Percentiles rank a stretch among this genome's conserved stretches.
Evolutionary conservation across 2,888 invertebrate species (phyloP).

Genomic region (Crematogaster levior): DNA sequence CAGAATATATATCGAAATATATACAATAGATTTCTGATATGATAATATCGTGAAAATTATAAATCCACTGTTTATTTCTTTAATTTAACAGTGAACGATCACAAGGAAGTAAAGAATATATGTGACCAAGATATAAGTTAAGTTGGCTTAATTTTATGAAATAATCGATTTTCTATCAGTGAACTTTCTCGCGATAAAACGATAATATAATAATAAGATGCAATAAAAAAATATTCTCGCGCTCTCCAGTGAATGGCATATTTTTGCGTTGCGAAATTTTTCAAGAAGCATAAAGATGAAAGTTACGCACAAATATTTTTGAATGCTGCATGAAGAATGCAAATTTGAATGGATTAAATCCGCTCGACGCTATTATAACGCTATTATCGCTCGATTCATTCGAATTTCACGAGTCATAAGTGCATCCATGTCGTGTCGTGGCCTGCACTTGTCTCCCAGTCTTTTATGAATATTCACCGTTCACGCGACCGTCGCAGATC

Average conservation of each 20-base stretch:
- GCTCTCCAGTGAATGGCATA: not conserved
- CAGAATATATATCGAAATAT: not conserved
- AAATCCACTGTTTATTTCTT: too few species aligned
- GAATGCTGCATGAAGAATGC: conserved; percentile 1
- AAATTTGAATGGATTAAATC: conserved; percentile 46
- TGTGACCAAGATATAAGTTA: not conserved
- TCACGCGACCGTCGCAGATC: conserved; percentile 68
- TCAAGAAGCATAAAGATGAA: not conserved
- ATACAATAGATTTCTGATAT: not conserved
- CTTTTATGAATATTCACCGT: conserved; percentile 69
- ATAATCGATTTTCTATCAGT: not conserved
- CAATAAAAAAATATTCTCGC: not conserved
- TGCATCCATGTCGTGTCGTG: conserved; percentile 58
- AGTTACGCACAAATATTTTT: not conserved
- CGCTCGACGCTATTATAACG: conserved; percentile 59
- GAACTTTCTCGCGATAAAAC: not conserved
- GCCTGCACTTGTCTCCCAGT: conserved; percentile 66
- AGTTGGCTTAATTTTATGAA: not conserved
- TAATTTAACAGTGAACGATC: not conserved
- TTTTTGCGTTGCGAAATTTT: not conserved
- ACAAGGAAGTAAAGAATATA: not conserved
- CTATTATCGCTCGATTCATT: conserved; percentile 62
- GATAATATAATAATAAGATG: not conserved
- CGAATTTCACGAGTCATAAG: conserved; percentile 63
- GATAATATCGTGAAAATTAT: not conserved